phyloP scores from a whole-genome alignment of 2,113 vertebrate genomes.

The Pyxicephalus adspersus region DNA sequence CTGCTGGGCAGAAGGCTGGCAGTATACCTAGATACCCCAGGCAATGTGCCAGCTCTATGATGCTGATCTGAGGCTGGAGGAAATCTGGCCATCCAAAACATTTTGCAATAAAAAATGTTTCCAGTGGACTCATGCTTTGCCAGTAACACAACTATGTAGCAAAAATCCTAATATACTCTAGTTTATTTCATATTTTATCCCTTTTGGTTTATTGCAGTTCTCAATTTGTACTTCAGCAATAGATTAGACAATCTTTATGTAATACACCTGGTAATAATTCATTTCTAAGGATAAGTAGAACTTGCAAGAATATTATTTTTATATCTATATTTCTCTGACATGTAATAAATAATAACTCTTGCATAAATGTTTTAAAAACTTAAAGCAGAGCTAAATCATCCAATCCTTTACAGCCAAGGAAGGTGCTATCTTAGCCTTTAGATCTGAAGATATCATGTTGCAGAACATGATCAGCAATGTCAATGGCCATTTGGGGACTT shows the following conservation, averaged over 20 bases:
- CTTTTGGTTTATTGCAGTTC: neutral
- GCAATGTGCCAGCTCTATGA: neutral
- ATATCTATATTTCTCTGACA: neutral
- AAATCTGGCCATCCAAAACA: conserved; percentile 25
- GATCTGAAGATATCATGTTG: too few relatives aligned
- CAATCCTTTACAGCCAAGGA: too few relatives aligned
- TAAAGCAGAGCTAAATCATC: too few relatives aligned
- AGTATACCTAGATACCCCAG: neutral
- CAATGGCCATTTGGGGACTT: too few relatives aligned
- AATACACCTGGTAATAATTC: too few relatives aligned
- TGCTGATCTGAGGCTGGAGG: conserved; percentile 17
- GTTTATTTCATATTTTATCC: conserved; percentile 25
- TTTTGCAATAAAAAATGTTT: conserved; percentile 31
- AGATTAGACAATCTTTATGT: too few relatives aligned
- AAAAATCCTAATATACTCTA: conserved; percentile 16
- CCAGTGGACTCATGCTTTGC: conserved; percentile 42
- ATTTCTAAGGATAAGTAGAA: too few relatives aligned
- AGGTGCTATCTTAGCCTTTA: too few relatives aligned
- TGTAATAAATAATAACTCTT: neutral
- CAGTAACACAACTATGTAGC: conserved; percentile 28
- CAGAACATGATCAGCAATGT: too few relatives aligned
- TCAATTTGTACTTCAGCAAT: neutral
- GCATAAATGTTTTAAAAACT: neutral
- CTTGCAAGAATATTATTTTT: neutral
- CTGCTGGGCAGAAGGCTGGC: conserved; percentile 33